Evolutionary conservation across 2,797 vertebrate species (phyloP).

Genomic region (Sphenodon punctatus): DNA sequence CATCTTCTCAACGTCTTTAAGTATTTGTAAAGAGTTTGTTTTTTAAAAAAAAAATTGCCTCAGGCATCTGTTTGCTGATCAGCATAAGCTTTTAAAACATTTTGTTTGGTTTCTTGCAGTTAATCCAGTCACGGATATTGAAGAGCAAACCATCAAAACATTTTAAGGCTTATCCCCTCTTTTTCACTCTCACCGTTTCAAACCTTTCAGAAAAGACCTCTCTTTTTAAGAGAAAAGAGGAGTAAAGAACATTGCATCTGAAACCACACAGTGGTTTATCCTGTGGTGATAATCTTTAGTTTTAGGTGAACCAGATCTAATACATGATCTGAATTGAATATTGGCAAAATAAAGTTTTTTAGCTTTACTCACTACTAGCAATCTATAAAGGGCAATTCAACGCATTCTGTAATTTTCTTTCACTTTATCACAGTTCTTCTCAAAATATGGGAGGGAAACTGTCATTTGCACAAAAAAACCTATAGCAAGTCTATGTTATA

Average conservation of each 20-base stretch:
- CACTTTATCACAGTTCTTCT: slow-evolving; percentile 26
- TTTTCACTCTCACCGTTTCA: slow-evolving; percentile 35
- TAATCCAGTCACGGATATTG: slow-evolving; percentile 42
- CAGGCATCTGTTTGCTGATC: slow-evolving; percentile 26
- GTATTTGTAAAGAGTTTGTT: background rate
- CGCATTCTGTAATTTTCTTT: background rate
- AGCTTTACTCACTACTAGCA: background rate
- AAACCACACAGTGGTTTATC: slow-evolving; percentile 21
- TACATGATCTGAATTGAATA: slow-evolving; percentile 31
- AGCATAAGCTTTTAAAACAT: slow-evolving; percentile 48
- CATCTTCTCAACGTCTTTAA: slow-evolving; percentile 1
- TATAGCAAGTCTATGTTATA: slow-evolving; percentile 1
- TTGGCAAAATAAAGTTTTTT: slow-evolving; percentile 30
- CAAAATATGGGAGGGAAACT: background rate
- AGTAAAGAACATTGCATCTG: slow-evolving; percentile 23
- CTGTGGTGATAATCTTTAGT: slow-evolving; percentile 21
- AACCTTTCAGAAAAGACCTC: slow-evolving; percentile 37
- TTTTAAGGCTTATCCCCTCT: slow-evolving; percentile 44
- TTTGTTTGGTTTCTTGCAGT: slow-evolving; percentile 39
- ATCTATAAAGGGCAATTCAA: background rate
- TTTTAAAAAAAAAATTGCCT: background rate
- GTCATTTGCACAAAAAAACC: slow-evolving; percentile 10
- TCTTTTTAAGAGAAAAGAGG: slow-evolving; percentile 27
- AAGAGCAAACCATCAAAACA: slow-evolving; percentile 23
- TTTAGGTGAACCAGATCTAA: slow-evolving; percentile 38